These are phyloP conservation scores for Lissonota sp. DNA, from an alignment of 2,888 invertebrate genomes.

Conservation along the genomic window DNA sequence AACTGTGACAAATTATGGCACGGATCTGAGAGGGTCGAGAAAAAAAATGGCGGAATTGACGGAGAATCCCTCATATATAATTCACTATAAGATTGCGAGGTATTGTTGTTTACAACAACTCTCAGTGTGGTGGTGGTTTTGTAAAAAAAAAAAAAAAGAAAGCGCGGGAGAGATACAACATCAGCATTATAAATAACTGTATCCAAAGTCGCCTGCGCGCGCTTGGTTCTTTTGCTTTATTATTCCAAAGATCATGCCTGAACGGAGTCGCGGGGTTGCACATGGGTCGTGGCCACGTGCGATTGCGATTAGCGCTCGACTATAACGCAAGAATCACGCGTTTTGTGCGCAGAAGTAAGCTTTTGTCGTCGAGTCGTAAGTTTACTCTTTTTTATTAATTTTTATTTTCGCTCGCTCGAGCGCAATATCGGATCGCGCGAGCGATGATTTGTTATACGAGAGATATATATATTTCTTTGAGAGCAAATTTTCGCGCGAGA, in stretches of 20 bases:
- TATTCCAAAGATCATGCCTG: constrained; percentile 13
- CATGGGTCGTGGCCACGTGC: constrained; percentile 59
- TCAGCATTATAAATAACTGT: too few species aligned
- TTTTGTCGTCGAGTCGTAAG: background rate
- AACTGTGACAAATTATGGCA: too few species aligned
- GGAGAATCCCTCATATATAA: too few species aligned
- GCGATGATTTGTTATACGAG: background rate
- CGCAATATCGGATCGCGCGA: background rate
- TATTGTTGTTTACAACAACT: too few species aligned
- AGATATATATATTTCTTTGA: background rate
- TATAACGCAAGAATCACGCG: background rate
- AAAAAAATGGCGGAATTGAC: too few species aligned
- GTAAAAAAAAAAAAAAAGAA: too few species aligned
- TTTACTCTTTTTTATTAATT: background rate
- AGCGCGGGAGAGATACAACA: too few species aligned
- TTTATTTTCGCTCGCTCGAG: constrained; percentile 7
- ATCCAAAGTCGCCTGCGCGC: background rate
- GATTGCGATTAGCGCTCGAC: constrained; percentile 48
- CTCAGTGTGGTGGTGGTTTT: too few species aligned
- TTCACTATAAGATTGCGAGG: too few species aligned
- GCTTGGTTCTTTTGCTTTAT: background rate
- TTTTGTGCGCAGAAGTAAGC: background rate
- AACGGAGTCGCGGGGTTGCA: constrained; percentile 57
- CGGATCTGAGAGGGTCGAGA: too few species aligned
- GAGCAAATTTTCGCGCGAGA: background rate